These are phyloP conservation scores for Anastatus disparis DNA, from an alignment of 1,140 invertebrate genomes.

Conservation along the genomic window DNA sequence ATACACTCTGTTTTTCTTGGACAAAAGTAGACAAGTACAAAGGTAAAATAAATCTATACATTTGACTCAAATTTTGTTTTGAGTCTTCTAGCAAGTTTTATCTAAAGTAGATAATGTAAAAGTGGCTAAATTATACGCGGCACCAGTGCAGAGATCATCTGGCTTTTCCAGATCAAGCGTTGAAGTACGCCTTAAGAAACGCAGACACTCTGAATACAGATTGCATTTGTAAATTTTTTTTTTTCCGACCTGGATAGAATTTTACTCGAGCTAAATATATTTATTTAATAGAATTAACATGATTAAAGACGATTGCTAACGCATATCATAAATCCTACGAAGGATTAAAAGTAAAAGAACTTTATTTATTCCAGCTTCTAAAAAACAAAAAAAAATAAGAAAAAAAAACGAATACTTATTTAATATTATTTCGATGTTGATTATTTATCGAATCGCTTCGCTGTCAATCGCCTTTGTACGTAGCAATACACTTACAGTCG, in stretches of 20 bases:
- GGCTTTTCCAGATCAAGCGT: conserved; percentile 35
- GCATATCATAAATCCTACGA: conserved; percentile 24
- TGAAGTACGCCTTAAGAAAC: conserved; percentile 34
- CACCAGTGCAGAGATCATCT: conserved; percentile 45
- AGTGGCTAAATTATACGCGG: conserved; percentile 51
- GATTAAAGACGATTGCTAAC: conserved; percentile 39
- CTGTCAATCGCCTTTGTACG: conserved; percentile 39
- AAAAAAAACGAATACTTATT: conserved; percentile 33
- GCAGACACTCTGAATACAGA: conserved; percentile 39
- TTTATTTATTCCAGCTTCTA: conserved; percentile 1
- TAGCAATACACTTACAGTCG: conserved; percentile 38
- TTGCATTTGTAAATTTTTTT: conserved; percentile 40
- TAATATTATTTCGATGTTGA: conserved; percentile 30
- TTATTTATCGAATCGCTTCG: conserved; percentile 32
- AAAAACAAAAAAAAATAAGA: conserved; percentile 19
- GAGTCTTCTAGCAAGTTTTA: conserved; percentile 38
- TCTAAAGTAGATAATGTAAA: conserved; percentile 50
- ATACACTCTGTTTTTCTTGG: conserved; percentile 46
- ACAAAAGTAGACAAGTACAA: conserved; percentile 53
- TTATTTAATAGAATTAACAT: conserved; percentile 37
- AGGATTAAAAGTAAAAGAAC: conserved; percentile 30
- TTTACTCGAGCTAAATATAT: conserved; percentile 38
- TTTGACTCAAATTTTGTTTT: conserved; percentile 45
- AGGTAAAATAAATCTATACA: conserved; percentile 55
- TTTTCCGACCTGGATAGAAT: conserved; percentile 35